phyloP scores from a whole-genome alignment of 2,113 vertebrate species.

The Heterocephalus glaber region DNA sequence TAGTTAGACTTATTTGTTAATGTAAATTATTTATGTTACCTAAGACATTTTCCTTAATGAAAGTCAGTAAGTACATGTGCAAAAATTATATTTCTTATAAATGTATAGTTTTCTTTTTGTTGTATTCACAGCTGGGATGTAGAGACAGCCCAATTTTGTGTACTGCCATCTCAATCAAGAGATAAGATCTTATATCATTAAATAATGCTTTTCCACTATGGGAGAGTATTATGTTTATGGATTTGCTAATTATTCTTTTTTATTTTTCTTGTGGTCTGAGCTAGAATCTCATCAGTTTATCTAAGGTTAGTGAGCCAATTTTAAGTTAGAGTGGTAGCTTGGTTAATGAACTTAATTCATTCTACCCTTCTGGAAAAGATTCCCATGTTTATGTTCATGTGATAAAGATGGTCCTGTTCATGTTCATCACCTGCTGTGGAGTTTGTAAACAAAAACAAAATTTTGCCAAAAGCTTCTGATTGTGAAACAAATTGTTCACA shows the following conservation, averaged over 20 bases:
- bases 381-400: no score
- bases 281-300: not conserved
- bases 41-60: not conserved
- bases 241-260: not conserved
- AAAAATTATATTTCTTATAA: not conserved
- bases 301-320: not conserved
- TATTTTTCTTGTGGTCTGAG: not conserved
- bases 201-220: not conserved
- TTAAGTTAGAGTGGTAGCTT: not conserved
- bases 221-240: not conserved
- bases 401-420: no score
- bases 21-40: not conserved
- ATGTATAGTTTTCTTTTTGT: not conserved
- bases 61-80: not conserved
- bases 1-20: not conserved
- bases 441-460: not conserved
- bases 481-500: not conserved
- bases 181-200: not conserved
- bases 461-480: not conserved
- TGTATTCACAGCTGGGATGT: not conserved
- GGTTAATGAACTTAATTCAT: no score
- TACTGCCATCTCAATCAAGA: not conserved
- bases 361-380: no score
- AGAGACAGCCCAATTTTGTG: not conserved
- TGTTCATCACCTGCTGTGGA: not conserved